These are phyloP conservation scores for Menidia menidia DNA, from an alignment of 2,797 vertebrate species.

Conservation along the genomic window DNA sequence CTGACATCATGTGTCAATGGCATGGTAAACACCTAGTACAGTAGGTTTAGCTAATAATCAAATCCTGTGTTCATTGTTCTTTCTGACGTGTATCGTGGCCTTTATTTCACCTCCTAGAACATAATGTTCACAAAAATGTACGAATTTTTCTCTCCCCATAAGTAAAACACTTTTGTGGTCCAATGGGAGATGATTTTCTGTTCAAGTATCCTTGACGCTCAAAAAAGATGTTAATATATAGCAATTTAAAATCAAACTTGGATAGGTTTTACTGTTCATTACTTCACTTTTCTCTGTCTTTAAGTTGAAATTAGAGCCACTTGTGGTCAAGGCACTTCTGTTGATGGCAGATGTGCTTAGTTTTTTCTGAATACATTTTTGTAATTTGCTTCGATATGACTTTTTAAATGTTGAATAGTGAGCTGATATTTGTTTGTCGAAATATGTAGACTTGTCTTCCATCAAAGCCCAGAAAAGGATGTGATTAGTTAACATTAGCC, in stretches of 20 bases:
- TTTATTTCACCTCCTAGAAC: conserved; percentile 4
- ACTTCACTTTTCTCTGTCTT: conserved; percentile 13
- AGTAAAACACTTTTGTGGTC: conserved; percentile 15
- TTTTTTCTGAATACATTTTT: too few species aligned
- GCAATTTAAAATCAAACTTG: conserved; percentile 33
- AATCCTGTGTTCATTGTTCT: conserved; percentile 6
- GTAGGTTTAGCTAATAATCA: not conserved
- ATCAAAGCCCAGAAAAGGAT: conserved; percentile 38
- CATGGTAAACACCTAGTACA: conserved; percentile 18
- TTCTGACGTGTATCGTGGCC: conserved; percentile 2
- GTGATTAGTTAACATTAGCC: conserved; percentile 17
- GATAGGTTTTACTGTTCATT: conserved; percentile 23
- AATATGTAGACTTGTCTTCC: conserved; percentile 10
- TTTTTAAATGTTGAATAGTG: conserved; percentile 18
- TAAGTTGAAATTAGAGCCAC: conserved; percentile 10
- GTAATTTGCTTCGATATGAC: conserved; percentile 30
- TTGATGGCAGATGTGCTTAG: conserved; percentile 9
- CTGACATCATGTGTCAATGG: conserved; percentile 11
- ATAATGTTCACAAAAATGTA: conserved; percentile 8
- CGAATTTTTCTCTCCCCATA: conserved; percentile 4
- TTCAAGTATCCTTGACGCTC: conserved; percentile 42
- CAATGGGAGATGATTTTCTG: conserved; percentile 34
- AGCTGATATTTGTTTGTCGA: conserved; percentile 24
- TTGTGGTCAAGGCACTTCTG: conserved; percentile 58
- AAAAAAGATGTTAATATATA: conserved; percentile 42